Conservation (phyloP, 2,797 vertebrate species). For the Danionella dracula region DNA sequence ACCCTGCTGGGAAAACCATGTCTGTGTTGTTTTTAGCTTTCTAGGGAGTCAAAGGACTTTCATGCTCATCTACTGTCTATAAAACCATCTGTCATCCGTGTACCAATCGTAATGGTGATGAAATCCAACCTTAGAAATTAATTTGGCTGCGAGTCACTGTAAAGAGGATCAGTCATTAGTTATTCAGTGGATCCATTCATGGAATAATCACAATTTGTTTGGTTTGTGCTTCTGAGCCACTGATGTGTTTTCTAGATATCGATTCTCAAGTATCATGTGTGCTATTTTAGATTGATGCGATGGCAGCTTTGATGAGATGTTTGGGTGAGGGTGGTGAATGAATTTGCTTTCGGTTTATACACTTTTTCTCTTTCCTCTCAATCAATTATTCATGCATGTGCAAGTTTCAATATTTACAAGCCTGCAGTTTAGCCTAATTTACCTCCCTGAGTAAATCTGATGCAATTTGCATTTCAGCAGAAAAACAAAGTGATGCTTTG, state of each 20-base stretch:
- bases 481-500: constrained; percentile 44
- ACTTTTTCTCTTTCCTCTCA: constrained; percentile 26
- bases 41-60: not conserved
- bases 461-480: constrained; percentile 44
- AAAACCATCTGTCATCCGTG: no score
- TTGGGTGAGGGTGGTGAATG: not conserved
- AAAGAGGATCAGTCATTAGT: not conserved
- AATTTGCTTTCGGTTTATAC: not conserved
- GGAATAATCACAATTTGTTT: not conserved
- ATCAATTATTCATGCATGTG: constrained; percentile 11
- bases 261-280: constrained; percentile 7
- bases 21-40: not conserved
- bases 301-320: constrained; percentile 29
- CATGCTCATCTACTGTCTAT: no score
- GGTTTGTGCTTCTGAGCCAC: not conserved
- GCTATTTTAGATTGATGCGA: constrained; percentile 30
- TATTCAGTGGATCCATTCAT: not conserved
- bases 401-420: constrained; percentile 44
- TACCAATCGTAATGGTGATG: no score
- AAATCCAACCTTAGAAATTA: not conserved
- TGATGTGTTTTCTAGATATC: not conserved
- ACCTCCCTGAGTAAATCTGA: constrained; percentile 35
- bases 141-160: no score
- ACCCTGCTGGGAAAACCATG: not conserved
- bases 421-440: constrained; percentile 40